Evolutionary conservation across 2,888 invertebrate species (phyloP).

Genomic region (Apantesis nais): DNA sequence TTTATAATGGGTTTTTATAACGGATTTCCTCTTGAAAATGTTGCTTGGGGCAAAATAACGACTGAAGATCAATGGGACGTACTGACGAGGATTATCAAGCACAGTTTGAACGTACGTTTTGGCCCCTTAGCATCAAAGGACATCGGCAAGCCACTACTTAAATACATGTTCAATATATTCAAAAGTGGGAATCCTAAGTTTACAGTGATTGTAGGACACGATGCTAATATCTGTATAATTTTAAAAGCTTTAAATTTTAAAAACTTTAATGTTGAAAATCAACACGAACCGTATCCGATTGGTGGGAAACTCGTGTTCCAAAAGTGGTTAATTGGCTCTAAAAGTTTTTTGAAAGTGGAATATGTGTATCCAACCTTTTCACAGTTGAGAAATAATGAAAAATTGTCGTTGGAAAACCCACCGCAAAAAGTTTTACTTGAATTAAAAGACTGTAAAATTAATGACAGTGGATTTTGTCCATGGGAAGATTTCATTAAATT

Average conservation of each 20-base stretch:
- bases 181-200: slow-evolving; percentile 52
- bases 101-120: slow-evolving; percentile 66
- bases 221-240: slow-evolving; percentile 66
- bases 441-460: slow-evolving; percentile 54
- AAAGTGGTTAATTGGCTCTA: slow-evolving; percentile 61
- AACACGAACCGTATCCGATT: slow-evolving; percentile 67
- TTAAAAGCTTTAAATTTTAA: slow-evolving; percentile 60
- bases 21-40: slow-evolving; percentile 57
- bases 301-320: slow-evolving; percentile 75
- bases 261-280: slow-evolving; percentile 56
- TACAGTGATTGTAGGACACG: slow-evolving; percentile 68
- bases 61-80: slow-evolving; percentile 57
- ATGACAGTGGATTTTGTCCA: slow-evolving; percentile 59
- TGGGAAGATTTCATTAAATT: slow-evolving; percentile 55
- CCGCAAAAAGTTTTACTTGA: slow-evolving; percentile 58
- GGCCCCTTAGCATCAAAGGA: slow-evolving; percentile 58
- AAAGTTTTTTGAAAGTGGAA: slow-evolving; percentile 63
- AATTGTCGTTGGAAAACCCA: slow-evolving; percentile 53
- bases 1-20: slow-evolving; percentile 75
- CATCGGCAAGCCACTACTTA: slow-evolving; percentile 57
- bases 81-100: slow-evolving; percentile 55
- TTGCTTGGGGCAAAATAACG: slow-evolving; percentile 70
- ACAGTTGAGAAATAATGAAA: slow-evolving; percentile 59
- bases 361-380: slow-evolving; percentile 63
- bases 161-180: slow-evolving; percentile 58